Conservation (phyloP, 2,797 vertebrate species). For the Okamejei kenojei region DNA sequence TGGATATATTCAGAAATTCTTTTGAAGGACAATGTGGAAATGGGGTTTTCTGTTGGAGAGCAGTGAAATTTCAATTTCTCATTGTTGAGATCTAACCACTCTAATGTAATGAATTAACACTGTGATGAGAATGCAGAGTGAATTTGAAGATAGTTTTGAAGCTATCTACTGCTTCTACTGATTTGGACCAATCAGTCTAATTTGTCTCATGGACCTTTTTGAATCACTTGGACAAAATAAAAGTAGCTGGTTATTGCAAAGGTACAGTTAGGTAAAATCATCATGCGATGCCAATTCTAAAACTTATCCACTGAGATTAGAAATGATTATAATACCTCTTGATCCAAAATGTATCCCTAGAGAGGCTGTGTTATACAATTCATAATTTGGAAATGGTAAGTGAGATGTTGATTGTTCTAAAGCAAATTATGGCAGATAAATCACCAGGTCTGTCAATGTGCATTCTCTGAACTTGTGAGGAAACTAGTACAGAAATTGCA, state of each 20-base stretch:
- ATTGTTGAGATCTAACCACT: background rate
- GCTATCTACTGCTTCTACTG: too few species aligned
- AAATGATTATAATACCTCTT: background rate
- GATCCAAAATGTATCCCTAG: background rate
- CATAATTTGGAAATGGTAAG: background rate
- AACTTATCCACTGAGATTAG: background rate
- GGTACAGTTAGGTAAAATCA: background rate
- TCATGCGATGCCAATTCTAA: background rate
- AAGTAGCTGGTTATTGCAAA: background rate
- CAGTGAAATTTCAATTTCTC: background rate
- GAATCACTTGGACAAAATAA: background rate
- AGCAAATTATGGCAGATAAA: too few species aligned
- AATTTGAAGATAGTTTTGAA: background rate
- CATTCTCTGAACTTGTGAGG: too few species aligned
- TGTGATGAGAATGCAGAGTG: background rate
- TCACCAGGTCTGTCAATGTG: too few species aligned
- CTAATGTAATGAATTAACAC: background rate
- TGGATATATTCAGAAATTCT: background rate
- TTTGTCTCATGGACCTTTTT: background rate
- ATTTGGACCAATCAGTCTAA: too few species aligned
- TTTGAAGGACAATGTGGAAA: background rate
- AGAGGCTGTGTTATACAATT: background rate
- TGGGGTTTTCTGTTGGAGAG: too few species aligned
- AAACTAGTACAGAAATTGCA: too few species aligned
- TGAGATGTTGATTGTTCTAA: too few species aligned